These are phyloP conservation scores for Drosophila austrosaltans DNA, from an alignment of 2,888 invertebrate genomes.

Conservation along the genomic window DNA sequence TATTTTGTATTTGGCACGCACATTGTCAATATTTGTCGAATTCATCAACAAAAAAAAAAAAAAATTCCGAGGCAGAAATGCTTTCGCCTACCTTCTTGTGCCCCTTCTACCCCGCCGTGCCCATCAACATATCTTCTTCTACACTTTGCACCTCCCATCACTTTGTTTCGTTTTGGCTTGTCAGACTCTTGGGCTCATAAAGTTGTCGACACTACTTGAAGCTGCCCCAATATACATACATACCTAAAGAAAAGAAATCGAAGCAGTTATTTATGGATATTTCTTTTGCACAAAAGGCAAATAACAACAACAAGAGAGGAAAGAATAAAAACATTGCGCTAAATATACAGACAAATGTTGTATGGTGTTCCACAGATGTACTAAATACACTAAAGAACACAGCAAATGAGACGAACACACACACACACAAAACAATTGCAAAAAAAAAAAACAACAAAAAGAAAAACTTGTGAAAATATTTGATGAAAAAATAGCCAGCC, in stretches of 20 bases:
- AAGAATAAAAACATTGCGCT: conserved; percentile 56
- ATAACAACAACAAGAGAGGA: conserved; percentile 18
- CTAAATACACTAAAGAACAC: conserved; percentile 32
- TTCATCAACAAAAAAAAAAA: conserved; percentile 62
- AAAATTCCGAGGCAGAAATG: conserved; percentile 38
- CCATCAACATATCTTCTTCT: neutral
- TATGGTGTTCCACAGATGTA: conserved; percentile 51
- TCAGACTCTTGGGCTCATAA: conserved; percentile 52
- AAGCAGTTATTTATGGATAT: conserved; percentile 73
- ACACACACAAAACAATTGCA: conserved; percentile 11
- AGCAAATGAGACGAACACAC: conserved; percentile 7
- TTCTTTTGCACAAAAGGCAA: conserved; percentile 31
- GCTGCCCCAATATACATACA: conserved; percentile 34
- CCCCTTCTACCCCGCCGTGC: neutral
- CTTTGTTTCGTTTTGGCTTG: conserved; percentile 6
- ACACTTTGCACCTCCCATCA: conserved; percentile 5
- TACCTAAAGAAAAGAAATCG: conserved; percentile 51
- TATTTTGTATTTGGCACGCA: conserved; percentile 73
- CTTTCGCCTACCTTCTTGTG: conserved; percentile 34
- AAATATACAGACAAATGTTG: conserved; percentile 60
- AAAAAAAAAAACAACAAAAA: conserved; percentile 24
- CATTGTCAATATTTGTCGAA: conserved; percentile 76
- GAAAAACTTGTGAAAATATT: conserved; percentile 52
- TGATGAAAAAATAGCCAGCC: conserved; percentile 10
- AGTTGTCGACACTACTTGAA: conserved; percentile 66